Conservation (phyloP, 2,797 vertebrate species). For the Cephalopachus bancanus region DNA sequence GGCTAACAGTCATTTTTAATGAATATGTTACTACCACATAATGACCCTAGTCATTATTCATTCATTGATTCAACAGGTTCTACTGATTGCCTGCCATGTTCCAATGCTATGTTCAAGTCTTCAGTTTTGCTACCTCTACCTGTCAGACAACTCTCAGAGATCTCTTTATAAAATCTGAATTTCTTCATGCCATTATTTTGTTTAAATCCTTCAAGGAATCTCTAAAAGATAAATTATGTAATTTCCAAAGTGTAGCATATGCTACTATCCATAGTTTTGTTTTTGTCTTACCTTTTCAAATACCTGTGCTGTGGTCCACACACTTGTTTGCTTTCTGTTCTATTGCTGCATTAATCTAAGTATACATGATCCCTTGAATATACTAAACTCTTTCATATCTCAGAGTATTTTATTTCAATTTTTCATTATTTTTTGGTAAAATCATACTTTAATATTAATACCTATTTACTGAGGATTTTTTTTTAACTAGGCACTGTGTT, state of each 20-base stretch:
- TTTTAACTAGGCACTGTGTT: background rate
- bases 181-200: rapidly evolving
- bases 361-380: background rate
- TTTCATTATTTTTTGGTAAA: background rate
- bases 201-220: background rate
- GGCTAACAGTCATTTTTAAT: background rate
- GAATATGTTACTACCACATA: background rate
- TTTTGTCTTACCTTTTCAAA: background rate
- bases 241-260: background rate
- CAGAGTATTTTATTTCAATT: background rate
- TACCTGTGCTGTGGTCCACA: background rate
- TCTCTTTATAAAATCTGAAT: background rate
- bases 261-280: background rate
- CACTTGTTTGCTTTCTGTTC: background rate
- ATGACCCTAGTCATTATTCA: background rate
- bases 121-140: background rate
- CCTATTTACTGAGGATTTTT: background rate
- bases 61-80: background rate
- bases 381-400: background rate
- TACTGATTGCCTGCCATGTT: background rate
- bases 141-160: background rate
- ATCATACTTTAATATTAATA: background rate
- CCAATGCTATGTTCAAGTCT: background rate
- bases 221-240: background rate
- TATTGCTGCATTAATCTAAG: background rate